Evolutionary conservation across 1,140 invertebrate species (phyloP), one percentile per base, ranked within the genome.

Genomic region (Lordiphosa collinella): DNA sequence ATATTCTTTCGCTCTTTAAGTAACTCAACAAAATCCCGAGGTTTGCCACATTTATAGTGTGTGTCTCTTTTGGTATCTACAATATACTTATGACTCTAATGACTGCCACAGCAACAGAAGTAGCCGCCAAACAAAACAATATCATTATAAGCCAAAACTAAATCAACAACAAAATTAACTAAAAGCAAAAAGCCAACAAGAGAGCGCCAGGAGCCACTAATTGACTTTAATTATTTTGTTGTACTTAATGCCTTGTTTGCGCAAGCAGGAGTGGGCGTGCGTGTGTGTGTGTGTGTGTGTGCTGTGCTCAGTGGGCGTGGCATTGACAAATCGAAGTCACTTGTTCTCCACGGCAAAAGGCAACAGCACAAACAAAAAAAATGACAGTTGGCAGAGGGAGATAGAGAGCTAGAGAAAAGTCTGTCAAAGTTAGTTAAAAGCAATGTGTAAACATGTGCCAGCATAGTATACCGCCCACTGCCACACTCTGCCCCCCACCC

Each of bases 161-260:
- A 71, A 50, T 82, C 75, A 80, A 74, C 69, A 66, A 59, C 57
- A 61, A 41, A 25, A 25, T 25, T 25, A 25, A 25, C 22, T 25
- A 25, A 25, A 22, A 46, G 47, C 37, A 41, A 55, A 56, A 50
- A 56, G 52, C 31, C 29, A 66, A 68, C 54, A 1, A 25, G 14
- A 32, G 31, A 7, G 22, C 10, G 58, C 64, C 75, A 75, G 63
- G 66, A 49, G 73, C 51, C 72, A 79, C 78, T 84, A 85, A 84
- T 84, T 84, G 79, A 79, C 79, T 85, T 74, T 84, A 84, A 85
- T 84, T 84, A 84, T 84, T 84, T 84, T 85, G 78, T 85, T 84
- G 79, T 79, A 85, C 54, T 78, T 74, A 79, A 79, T 84, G 72
- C 59, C 67, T 72, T 84, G 67, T 85, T 84, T 85, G 70, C 79